Evolutionary conservation across 2,888 invertebrate genomes (phyloP), one percentile per base, ranked within the genome.

Genomic region (Molorchus minor): DNA sequence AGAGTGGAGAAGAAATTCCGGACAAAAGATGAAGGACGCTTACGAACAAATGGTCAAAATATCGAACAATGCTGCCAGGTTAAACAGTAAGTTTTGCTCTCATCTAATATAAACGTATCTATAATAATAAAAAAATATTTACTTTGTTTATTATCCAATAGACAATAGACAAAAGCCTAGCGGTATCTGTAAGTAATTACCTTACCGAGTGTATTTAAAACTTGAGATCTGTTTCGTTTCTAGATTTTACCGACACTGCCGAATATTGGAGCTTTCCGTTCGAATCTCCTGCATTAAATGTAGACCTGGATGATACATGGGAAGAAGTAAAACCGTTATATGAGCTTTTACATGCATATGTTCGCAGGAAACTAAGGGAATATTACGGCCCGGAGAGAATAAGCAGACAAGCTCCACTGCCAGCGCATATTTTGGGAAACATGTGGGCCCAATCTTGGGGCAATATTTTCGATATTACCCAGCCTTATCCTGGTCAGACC

Each of bases 381-480:
- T 85, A 89, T 20, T 94, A 96, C 74, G 95, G 95, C 0, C 91
- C 91, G 0, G 92, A 94, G 73, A 86, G 90, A 67, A 88, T 92
- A 47, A 90, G 89, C 67, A 83, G 89, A 1, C 88, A 91, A 35
- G 93, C 93, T 0, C 93, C 94, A 0, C 84, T 94, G 36, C 94
- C 94, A 0, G 92, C 93, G 0, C 94, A 94, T 72, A 85, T 94
- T 55, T 83, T 94, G 3, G 94, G 96, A 0, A 94, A 94, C 75
- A 93, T 95, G 90, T 95, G 93, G 90, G 93, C 87, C 0, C 94
- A 95, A 79, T 89, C 90, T 40, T 95, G 94, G 94, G 84, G 86
- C 0, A 92, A 93, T 63, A 89, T 93, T 15, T 84, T 92, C 59
- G 93, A 93, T 61, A 82, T 91, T 36, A 88, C 93, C 0, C 86